A percentile compares a stretch with the other conserved stretches of the same genome.
These are phyloP conservation scores for Malurus melanocephalus DNA, from an alignment of 2,113 vertebrate genomes.

Conservation along the genomic window DNA sequence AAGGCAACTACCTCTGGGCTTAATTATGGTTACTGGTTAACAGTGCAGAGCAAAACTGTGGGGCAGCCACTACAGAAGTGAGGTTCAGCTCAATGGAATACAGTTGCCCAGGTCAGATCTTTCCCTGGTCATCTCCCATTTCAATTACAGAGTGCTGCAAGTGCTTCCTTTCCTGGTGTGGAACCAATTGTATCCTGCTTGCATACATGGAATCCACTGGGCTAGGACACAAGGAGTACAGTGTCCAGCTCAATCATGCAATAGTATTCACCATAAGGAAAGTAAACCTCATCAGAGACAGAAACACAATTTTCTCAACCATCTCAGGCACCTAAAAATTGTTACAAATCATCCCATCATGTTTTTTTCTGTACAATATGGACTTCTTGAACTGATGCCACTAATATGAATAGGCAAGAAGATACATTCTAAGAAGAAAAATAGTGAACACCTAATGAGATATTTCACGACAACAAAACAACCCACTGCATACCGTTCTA, in stretches of 20 bases:
- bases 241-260: background rate
- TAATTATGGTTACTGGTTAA: background rate
- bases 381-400: background rate
- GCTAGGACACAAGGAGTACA: background rate
- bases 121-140: background rate
- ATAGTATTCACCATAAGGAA: background rate
- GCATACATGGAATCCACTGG: background rate
- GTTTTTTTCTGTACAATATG: background rate
- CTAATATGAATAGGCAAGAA: background rate
- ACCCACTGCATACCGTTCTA: background rate
- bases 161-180: background rate
- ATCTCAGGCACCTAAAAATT: background rate
- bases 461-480: background rate
- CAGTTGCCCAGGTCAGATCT: background rate
- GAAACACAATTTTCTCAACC: background rate
- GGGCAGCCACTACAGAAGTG: background rate
- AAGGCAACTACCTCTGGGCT: background rate
- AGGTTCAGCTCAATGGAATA: background rate
- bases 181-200: background rate
- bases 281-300: background rate
- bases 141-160: background rate
- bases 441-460: background rate
- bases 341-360: background rate
- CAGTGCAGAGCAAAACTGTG: background rate
- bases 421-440: background rate